phyloP scores from a whole-genome alignment of 2,797 vertebrate species.

The Limnodromus scolopaceus region DNA sequence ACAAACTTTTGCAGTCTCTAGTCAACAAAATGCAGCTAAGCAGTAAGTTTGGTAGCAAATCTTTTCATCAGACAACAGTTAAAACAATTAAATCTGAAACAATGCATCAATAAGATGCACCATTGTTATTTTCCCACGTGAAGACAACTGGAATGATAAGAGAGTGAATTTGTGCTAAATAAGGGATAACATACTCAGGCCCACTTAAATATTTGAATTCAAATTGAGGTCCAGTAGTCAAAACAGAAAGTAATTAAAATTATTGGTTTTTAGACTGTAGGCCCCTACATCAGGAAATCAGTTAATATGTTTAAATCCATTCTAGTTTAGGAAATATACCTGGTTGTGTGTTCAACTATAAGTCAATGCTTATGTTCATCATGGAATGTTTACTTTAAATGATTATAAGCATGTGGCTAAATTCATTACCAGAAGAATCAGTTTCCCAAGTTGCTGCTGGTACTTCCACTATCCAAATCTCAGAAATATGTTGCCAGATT shows the following conservation, averaged over 20 bases:
- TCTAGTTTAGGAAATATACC: neutral
- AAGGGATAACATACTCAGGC: neutral
- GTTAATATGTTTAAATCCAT: neutral
- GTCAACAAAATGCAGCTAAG: neutral
- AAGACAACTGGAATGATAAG: slow-evolving; percentile 46
- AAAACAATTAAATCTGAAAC: slow-evolving; percentile 50
- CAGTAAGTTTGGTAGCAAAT: neutral
- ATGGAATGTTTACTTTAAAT: neutral
- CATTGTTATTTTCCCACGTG: slow-evolving; percentile 9
- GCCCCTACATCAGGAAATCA: neutral
- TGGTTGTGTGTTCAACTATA: neutral
- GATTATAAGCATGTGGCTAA: neutral
- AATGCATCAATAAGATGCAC: neutral
- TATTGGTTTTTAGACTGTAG: neutral
- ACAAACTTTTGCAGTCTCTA: neutral
- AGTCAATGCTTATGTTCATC: neutral
- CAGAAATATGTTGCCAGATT: neutral
- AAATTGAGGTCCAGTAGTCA: slow-evolving; percentile 47
- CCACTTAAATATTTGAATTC: slow-evolving; percentile 44
- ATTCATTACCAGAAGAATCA: neutral
- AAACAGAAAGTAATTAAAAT: slow-evolving; percentile 30
- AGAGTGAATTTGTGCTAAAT: slow-evolving; percentile 43
- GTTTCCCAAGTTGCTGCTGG: neutral
- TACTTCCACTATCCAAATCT: neutral
- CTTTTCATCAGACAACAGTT: slow-evolving; percentile 11